Percentiles rank a stretch among this genome's conserved stretches.
phyloP scores from a whole-genome alignment of 2,797 vertebrate species.

The Oreochromis grahami region DNA sequence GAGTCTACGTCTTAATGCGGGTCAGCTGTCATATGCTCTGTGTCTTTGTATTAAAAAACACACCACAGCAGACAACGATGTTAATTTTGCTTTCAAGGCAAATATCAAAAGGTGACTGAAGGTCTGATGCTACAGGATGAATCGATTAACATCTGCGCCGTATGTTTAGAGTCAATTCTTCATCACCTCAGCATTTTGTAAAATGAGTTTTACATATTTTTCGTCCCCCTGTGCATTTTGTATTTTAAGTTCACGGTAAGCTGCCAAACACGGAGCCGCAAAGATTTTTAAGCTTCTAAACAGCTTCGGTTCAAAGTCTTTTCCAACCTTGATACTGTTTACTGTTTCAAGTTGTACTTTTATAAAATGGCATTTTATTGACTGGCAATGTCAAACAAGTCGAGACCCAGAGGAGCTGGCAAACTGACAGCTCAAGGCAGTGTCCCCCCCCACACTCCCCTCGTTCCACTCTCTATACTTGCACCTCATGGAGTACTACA shows the following conservation, averaged over 20 bases:
- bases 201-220: neutral
- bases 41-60: neutral
- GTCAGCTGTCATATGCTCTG: slow-evolving; percentile 10
- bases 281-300: neutral
- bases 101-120: neutral
- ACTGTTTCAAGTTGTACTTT: neutral
- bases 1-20: slow-evolving; percentile 24
- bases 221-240: neutral
- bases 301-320: neutral
- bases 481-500: neutral
- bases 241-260: neutral
- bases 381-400: neutral
- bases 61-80: neutral
- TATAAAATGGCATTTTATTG: neutral
- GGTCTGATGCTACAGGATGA: neutral
- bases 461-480: neutral
- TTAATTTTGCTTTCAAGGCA: slow-evolving; percentile 8
- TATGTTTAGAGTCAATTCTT: neutral
- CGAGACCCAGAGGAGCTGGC: neutral
- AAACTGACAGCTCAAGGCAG: neutral
- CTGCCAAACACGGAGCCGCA: neutral
- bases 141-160: neutral
- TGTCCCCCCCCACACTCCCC: neutral
- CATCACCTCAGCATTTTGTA: neutral
- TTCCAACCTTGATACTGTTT: neutral